Percentiles rank a stretch among this genome's conserved stretches.
Evolutionary conservation across 2,888 invertebrate genomes (phyloP).

Genomic region (Xanthia togata): DNA sequence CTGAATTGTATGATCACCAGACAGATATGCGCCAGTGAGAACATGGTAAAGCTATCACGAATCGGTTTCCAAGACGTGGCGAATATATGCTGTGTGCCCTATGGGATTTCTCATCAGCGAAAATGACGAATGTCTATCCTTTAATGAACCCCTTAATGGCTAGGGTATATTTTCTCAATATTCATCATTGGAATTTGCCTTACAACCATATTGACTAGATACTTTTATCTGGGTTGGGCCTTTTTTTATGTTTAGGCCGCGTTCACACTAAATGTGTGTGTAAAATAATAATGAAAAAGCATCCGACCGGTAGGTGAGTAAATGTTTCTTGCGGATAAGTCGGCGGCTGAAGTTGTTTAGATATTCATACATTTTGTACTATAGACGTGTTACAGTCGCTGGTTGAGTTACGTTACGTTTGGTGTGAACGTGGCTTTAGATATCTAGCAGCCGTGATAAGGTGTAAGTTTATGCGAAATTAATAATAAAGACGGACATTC

Average conservation of each 20-base stretch:
- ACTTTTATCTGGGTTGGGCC: background rate
- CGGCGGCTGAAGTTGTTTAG: too few species aligned
- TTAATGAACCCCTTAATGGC: background rate
- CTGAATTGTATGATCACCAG: background rate
- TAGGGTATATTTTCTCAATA: background rate
- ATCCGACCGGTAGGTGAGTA: background rate
- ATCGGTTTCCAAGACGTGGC: background rate
- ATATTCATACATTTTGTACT: background rate
- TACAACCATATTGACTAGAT: background rate
- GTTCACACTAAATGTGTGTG: background rate
- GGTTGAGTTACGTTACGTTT: too few species aligned
- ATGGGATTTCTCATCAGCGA: background rate
- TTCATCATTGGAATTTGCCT: background rate
- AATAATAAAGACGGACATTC: background rate
- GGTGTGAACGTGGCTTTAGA: background rate
- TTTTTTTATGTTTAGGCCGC: background rate
- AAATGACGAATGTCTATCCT: background rate
- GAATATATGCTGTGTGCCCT: background rate
- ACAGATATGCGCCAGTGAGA: background rate
- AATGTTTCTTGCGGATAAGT: too few species aligned
- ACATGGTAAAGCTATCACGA: background rate
- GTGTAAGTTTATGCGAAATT: background rate
- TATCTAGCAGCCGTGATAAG: background rate
- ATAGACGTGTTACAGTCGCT: background rate
- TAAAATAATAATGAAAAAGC: too few species aligned